Conservation (phyloP, 1,140 invertebrate genomes). For the Orius insidiosus region DNA sequence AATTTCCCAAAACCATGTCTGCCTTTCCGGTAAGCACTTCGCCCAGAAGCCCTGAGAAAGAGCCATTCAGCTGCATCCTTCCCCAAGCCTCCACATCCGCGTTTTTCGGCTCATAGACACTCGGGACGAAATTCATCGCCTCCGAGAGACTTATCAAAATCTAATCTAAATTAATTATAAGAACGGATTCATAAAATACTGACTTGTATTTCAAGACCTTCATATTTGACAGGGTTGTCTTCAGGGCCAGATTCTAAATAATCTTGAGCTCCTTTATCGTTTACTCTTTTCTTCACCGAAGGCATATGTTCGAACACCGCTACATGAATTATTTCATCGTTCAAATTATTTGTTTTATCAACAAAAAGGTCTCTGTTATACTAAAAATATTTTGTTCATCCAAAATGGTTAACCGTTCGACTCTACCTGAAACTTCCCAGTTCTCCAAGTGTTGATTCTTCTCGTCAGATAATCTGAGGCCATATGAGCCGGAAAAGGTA, state of each 20-base stretch:
- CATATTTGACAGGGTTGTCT: conserved; percentile 13
- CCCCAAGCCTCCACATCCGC: conserved; percentile 45
- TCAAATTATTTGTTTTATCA: conserved; percentile 39
- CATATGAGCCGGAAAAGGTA: conserved; percentile 45
- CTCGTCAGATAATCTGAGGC: conserved; percentile 28
- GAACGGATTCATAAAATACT: conserved; percentile 4
- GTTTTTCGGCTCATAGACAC: conserved; percentile 41
- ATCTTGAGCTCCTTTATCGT: conserved; percentile 7
- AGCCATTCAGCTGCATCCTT: conserved; percentile 34
- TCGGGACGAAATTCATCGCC: conserved; percentile 47
- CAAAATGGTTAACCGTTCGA: not conserved
- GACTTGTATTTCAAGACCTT: conserved; percentile 45
- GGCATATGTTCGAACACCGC: conserved; percentile 52
- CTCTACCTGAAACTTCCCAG: conserved; percentile 19
- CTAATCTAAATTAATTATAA: conserved; percentile 25
- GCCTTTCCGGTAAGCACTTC: conserved; percentile 47
- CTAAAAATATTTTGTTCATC: conserved; percentile 27
- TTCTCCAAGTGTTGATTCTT: conserved; percentile 42
- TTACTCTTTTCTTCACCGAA: conserved; percentile 30
- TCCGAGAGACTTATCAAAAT: conserved; percentile 44
- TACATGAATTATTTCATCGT: conserved; percentile 34
- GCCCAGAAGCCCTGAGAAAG: conserved; percentile 47
- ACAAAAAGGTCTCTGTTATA: conserved; percentile 18
- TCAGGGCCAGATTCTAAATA: conserved; percentile 3
- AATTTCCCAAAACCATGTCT: conserved; percentile 55